Conservation (phyloP, 2,797 vertebrate species). For the Clamator glandarius region DNA sequence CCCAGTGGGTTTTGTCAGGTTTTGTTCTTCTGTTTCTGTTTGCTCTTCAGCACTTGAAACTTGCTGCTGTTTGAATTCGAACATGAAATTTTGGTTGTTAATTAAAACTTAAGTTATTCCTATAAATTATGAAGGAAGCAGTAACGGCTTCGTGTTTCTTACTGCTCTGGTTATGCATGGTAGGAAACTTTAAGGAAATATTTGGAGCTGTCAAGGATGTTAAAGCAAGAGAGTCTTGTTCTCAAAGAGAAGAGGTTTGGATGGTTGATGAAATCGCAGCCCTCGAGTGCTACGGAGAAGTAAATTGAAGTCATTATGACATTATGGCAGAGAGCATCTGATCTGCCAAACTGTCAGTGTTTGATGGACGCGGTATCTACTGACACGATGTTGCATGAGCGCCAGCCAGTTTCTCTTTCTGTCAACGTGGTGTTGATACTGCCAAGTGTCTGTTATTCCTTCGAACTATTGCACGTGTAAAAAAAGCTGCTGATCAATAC, state of each 20-base stretch:
- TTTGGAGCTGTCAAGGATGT: conserved; percentile 28
- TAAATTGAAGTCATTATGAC: conserved; percentile 63
- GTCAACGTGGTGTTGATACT: conserved; percentile 32
- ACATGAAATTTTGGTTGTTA: background rate
- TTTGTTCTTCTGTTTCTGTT: background rate
- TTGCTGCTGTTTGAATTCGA: background rate
- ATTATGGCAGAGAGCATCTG: conserved; percentile 45
- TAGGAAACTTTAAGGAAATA: conserved; percentile 36
- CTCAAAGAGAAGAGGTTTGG: conserved; percentile 43
- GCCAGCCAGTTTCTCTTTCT: conserved; percentile 59
- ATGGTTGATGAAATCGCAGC: conserved; percentile 50
- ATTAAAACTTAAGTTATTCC: background rate
- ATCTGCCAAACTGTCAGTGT: conserved; percentile 64
- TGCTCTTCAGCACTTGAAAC: background rate
- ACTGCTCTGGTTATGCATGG: conserved; percentile 19
- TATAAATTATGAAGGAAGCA: background rate
- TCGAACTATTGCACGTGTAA: conserved; percentile 14
- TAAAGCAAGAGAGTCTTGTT: conserved; percentile 18
- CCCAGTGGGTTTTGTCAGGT: background rate
- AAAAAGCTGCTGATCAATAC: conserved; percentile 40
- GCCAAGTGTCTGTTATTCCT: conserved; percentile 53
- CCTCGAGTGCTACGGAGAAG: conserved; percentile 28
- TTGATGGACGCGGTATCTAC: conserved; percentile 60
- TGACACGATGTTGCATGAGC: background rate
- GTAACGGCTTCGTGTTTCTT: conserved; percentile 31